Evolutionary conservation across 1,140 invertebrate genomes (phyloP), one percentile per base, ranked within the genome.

Genomic region (Dysdera silvatica): DNA sequence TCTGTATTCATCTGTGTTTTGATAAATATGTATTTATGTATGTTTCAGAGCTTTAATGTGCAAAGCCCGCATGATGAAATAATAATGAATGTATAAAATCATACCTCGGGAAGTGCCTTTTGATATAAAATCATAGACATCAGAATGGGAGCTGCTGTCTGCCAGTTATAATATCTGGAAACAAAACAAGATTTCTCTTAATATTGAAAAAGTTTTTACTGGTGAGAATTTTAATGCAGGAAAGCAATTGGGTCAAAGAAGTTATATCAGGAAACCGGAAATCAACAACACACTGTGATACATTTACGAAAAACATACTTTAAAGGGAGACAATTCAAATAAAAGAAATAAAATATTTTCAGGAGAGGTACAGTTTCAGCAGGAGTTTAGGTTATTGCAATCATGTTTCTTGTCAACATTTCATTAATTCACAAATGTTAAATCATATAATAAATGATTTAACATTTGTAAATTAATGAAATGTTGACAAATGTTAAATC

Each of bases 91-190:
- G n/a, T 12, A 23, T 4, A 51, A 2, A 31, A 65, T 58, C 71
- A 68, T 71, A 78, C 75, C 57, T 74, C 73, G 14, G 89, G 85
- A 67, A 97, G 78, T 58, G 87, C 83, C 70, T 88, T 83, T 71
- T 91, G 84, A 79, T 87, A 98, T 60, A 86, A 83, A 24, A 90
- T 82, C 37, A 88, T 79, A 51, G 87, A 89, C 70, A 95, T 82
- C 61, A 98, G 81, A 69, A 94, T 85, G 14, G 93, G 89, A 62
- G 85, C 87, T 61, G 92, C 93, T 41, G 85, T 84, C 55, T 84
- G 76, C 91, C 93, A 96, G 71, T 86, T 90, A 77, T 91, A 89
- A 68, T 72, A 80, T 47, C 77, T 78, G 51, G 20, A 40, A 60
- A 41, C 35, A 68, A 65, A 51, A 64, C 65, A n/a, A n/a, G 32